Evolutionary conservation across 2,113 vertebrate genomes (phyloP).

Genomic region (Pomatorhinus ruficollis): DNA sequence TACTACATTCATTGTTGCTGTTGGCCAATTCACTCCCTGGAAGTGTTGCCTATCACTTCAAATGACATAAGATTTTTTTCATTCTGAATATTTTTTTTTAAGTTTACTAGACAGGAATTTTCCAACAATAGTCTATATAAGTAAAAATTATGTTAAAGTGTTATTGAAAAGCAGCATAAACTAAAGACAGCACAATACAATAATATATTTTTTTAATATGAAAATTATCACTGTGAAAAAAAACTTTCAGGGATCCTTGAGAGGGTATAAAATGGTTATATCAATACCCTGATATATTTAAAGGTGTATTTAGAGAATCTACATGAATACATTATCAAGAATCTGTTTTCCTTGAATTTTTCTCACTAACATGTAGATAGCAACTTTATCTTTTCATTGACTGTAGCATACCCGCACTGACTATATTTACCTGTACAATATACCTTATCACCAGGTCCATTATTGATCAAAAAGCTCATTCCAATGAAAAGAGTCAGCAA

Average conservation of each 20-base stretch:
- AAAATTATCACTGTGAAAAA: neutral
- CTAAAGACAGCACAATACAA: neutral
- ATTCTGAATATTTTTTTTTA: neutral
- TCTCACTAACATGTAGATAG: neutral
- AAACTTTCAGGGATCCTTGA: neutral
- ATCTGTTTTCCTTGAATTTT: neutral
- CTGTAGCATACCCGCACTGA: neutral
- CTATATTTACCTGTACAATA: neutral
- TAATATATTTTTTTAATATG: neutral
- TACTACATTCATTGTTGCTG: accelerated
- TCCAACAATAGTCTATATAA: neutral
- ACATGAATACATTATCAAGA: neutral
- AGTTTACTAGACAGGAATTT: neutral
- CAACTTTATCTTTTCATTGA: neutral
- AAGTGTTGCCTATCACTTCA: neutral
- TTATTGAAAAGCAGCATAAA: neutral
- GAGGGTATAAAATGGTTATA: neutral
- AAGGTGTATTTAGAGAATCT: neutral
- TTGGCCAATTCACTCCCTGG: neutral
- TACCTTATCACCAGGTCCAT: neutral
- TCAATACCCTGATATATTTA: neutral
- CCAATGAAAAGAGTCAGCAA: neutral
- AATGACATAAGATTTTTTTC: neutral
- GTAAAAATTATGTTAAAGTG: neutral
- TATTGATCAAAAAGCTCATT: neutral